Evolutionary conservation across 2,888 invertebrate genomes (phyloP).

Genomic region (Xestobium rufovillosum): DNA sequence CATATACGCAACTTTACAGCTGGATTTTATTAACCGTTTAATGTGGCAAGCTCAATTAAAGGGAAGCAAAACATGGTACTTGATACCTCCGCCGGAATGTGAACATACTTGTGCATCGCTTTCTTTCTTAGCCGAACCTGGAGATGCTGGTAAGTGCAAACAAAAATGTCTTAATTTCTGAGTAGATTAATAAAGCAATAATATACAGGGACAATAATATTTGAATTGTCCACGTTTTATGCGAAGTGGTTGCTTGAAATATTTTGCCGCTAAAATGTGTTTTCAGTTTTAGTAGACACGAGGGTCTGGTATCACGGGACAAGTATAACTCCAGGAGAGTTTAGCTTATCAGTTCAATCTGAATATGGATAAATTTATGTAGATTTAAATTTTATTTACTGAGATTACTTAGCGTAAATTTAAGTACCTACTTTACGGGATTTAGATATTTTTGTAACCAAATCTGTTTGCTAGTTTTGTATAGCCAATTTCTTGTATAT

Average conservation of each 20-base stretch:
- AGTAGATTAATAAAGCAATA: not conserved
- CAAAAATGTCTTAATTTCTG: not conserved
- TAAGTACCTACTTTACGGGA: too few species aligned
- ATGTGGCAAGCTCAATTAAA: constrained; percentile 92
- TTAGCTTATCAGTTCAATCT: constrained; percentile 83
- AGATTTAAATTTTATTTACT: too few species aligned
- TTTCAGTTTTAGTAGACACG: constrained; percentile 76
- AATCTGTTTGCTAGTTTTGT: too few species aligned
- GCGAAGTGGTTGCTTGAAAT: too few species aligned
- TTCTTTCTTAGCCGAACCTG: constrained; percentile 72
- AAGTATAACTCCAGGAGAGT: constrained; percentile 67
- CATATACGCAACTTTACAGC: constrained; percentile 47
- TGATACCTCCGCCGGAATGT: constrained; percentile 83
- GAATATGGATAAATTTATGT: constrained; percentile 88
- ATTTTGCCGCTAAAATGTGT: constrained; percentile 4
- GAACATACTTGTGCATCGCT: constrained; percentile 66
- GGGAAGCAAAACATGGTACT: constrained; percentile 78
- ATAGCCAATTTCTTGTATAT: too few species aligned
- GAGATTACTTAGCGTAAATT: too few species aligned
- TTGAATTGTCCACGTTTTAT: too few species aligned
- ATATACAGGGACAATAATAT: too few species aligned
- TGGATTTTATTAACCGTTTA: constrained; percentile 83
- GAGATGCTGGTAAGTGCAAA: constrained; percentile 67
- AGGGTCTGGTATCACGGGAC: constrained; percentile 90
- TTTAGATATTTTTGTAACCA: too few species aligned